Evolutionary conservation across 2,888 invertebrate species (phyloP).

Genomic region (Acanthosepion pharaonis): DNA sequence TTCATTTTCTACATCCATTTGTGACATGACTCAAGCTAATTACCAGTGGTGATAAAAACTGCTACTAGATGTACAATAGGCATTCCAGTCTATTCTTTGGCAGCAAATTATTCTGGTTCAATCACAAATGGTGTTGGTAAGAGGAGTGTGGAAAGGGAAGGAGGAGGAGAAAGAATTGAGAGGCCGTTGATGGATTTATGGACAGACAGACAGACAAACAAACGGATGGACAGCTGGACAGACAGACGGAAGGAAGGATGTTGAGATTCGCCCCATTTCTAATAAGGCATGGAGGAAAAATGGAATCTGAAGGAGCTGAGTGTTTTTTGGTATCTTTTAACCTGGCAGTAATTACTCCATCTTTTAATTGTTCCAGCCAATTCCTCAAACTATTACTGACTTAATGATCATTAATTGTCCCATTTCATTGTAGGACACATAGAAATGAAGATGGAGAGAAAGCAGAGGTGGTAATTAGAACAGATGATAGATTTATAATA

Average conservation of each 20-base stretch:
- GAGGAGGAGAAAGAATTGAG: not conserved
- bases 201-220: not conserved
- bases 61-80: not conserved
- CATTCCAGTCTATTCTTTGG: constrained; percentile 14
- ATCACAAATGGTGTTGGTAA: constrained; percentile 11
- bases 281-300: not conserved
- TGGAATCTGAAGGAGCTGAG: not conserved
- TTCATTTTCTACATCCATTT: constrained; percentile 21
- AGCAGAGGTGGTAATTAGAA: not conserved
- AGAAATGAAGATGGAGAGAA: not conserved
- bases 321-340: constrained; percentile 20
- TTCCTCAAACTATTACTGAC: constrained; percentile 9
- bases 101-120: constrained; percentile 10
- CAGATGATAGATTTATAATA: not conserved
- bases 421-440: not conserved
- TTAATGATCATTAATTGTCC: not conserved
- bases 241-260: constrained; percentile 35
- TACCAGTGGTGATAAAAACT: constrained; percentile 33
- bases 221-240: not conserved
- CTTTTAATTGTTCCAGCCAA: constrained; percentile 11
- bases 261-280: constrained; percentile 4
- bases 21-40: constrained; percentile 21
- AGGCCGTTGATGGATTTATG: not conserved
- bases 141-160: not conserved
- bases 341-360: constrained; percentile 33